Conservation (phyloP, 2,888 invertebrate species). For the Caenorhabditis uteleia region DNA sequence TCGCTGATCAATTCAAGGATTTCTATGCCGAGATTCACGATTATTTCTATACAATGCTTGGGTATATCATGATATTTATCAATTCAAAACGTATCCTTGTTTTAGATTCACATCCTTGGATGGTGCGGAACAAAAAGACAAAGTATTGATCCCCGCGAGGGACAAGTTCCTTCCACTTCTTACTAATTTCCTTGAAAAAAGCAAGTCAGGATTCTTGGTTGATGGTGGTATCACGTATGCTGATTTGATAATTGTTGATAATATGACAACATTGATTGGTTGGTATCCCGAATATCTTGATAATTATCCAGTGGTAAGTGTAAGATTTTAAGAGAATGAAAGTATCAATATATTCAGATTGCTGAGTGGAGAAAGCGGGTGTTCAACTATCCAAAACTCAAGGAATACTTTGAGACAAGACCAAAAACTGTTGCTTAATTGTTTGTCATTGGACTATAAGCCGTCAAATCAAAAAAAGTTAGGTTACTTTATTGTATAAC, state of each 20-base stretch:
- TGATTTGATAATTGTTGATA: slow-evolving; percentile 33
- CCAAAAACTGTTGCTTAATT: slow-evolving; percentile 20
- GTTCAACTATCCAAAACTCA: slow-evolving; percentile 6
- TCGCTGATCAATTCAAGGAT: slow-evolving; percentile 41
- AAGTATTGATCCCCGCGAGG: slow-evolving; percentile 21
- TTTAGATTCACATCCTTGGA: slow-evolving; percentile 6
- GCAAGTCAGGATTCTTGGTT: slow-evolving; percentile 26
- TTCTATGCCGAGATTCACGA: slow-evolving; percentile 18
- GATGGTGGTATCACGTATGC: slow-evolving; percentile 32
- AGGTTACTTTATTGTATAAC: too few species aligned
- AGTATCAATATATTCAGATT: background rate
- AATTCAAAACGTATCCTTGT: background rate
- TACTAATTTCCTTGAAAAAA: slow-evolving; percentile 20
- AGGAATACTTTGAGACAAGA: slow-evolving; percentile 16
- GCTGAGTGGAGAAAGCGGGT: background rate
- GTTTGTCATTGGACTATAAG: too few species aligned
- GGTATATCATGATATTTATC: slow-evolving; percentile 7
- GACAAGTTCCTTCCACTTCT: slow-evolving; percentile 17
- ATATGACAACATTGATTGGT: slow-evolving; percentile 20
- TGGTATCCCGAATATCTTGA: slow-evolving; percentile 7
- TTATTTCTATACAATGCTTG: slow-evolving; percentile 28
- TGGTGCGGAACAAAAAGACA: slow-evolving; percentile 20
- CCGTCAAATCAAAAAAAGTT: too few species aligned
- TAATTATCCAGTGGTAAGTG: slow-evolving; percentile 6
- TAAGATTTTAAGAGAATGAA: slow-evolving; percentile 8